Evolutionary conservation across 2,888 invertebrate species (phyloP).

Genomic region (Cheilosia scutellata): DNA sequence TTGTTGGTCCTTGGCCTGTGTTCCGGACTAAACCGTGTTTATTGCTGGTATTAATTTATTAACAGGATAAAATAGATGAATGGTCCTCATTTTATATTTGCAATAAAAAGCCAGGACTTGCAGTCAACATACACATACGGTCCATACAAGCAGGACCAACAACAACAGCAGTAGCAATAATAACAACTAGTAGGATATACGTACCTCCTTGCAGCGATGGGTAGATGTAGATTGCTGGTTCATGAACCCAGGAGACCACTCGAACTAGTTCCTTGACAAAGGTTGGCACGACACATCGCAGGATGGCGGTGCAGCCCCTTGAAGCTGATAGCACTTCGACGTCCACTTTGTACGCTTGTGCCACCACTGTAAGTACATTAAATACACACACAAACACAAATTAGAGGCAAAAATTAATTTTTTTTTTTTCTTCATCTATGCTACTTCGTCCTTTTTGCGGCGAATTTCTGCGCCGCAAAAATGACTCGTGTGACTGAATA

Average conservation of each 20-base stretch:
- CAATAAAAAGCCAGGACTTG: constrained; percentile 26
- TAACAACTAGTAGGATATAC: constrained; percentile 78
- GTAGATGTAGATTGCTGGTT: constrained; percentile 90
- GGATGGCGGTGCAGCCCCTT: constrained; percentile 89
- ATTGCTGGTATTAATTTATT: constrained; percentile 58
- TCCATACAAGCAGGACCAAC: constrained; percentile 55
- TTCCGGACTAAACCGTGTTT: constrained; percentile 47
- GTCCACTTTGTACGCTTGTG: constrained; percentile 90
- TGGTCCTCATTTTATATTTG: constrained; percentile 48
- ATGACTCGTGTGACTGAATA: constrained; percentile 71
- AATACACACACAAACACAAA: constrained; percentile 45
- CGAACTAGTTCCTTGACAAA: constrained; percentile 90
- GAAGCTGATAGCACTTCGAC: constrained; percentile 89
- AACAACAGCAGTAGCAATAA: constrained; percentile 70
- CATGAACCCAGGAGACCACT: constrained; percentile 91
- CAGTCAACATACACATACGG: constrained; percentile 8
- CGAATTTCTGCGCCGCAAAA: constrained; percentile 44
- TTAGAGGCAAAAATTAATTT: constrained; percentile 47
- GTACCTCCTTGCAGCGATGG: constrained; percentile 91
- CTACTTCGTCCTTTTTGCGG: constrained; percentile 56
- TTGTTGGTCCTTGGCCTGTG: not conserved
- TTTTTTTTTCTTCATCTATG: constrained; percentile 24
- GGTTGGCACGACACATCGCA: constrained; percentile 89
- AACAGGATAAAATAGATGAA: constrained; percentile 48
- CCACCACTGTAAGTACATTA: constrained; percentile 86